Evolutionary conservation across 2,797 vertebrate genomes (phyloP), one percentile per base, ranked within the genome.

Genomic region (Ptychadena robeensis): DNA sequence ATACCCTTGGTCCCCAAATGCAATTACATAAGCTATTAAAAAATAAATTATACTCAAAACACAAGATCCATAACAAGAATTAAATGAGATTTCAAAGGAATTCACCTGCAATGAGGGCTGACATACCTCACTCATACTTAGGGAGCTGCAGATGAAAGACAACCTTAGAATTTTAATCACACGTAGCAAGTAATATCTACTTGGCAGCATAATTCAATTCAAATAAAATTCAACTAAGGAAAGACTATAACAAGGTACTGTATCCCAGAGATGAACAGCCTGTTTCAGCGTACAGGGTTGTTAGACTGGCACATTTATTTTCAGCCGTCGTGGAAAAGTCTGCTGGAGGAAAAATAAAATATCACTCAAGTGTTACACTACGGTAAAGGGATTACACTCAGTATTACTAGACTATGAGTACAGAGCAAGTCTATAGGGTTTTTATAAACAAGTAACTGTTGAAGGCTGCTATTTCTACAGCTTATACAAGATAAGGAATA

Each of bases 21-120:
- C 84, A 89, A 87, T 88, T 88, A 89, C 78, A 81, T 87, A 86
- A 1, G 7, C 68, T 78, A 82, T 89, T 90, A 89, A 89, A 85
- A 90, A 87, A 88, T 86, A 70, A 88, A 88, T 82, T 86, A 87
- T 74, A 89, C 80, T 86, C 81, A 82, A 87, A 89, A 85, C 86
- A 88, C 0, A 0, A 2, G 6, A 88, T 85, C 89, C 87, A 86
- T 82, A 88, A 88, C 83, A 88, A 89, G 86, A 80, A 85, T 87
- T 87, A 86, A 83, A 84, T 82, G 86, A 86, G 65, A 72, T 85
- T 87, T 82, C 86, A 22, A 80, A 87, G 73, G 59, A 89, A 89
- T 87, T 85, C 87, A 87, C 82, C 72, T 87, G 85, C 71, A 85
- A 87, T 88, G 88, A 83, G 89, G 87, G 38, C 83, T 82, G 86